phyloP scores from a whole-genome alignment of 92 coral and sea anemone genomes.

The Porites rus region DNA sequence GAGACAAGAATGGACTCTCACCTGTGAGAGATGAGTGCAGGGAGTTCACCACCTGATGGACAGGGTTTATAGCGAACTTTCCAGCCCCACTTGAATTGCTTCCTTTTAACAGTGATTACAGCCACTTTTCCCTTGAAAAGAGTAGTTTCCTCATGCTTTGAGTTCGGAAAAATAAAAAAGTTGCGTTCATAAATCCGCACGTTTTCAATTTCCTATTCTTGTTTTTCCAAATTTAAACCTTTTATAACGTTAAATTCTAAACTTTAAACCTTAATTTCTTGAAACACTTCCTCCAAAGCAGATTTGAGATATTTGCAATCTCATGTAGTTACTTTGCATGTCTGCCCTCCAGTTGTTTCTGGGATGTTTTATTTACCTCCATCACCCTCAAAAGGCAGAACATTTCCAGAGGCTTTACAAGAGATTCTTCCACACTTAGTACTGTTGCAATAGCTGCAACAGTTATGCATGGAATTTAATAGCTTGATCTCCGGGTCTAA shows the following conservation, averaged over 20 bases:
- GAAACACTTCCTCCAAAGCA: constrained; percentile 43
- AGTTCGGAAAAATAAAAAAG: background rate
- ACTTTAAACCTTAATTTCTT: constrained; percentile 6
- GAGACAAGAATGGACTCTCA: too few relatives aligned
- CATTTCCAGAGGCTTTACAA: background rate
- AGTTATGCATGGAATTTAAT: constrained; percentile 36
- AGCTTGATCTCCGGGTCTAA: constrained; percentile 55
- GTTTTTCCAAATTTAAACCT: too few relatives aligned
- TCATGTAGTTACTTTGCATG: constrained; percentile 21
- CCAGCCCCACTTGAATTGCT: too few relatives aligned
- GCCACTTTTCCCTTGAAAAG: too few relatives aligned
- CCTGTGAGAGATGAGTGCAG: too few relatives aligned
- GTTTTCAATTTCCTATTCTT: too few relatives aligned
- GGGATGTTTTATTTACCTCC: background rate
- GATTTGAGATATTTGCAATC: constrained; percentile 38
- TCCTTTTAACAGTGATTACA: too few relatives aligned
- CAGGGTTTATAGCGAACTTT: too few relatives aligned
- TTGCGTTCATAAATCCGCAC: too few relatives aligned
- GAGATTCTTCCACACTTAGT: constrained; percentile 36
- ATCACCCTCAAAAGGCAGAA: constrained; percentile 17
- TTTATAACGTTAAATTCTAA: background rate
- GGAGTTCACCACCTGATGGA: too few relatives aligned
- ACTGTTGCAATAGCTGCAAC: constrained; percentile 50
- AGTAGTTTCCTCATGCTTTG: too few relatives aligned
- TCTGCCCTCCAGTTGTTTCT: background rate